Conservation (phyloP, 2,113 vertebrate species). For the Crotalus tigris region DNA sequence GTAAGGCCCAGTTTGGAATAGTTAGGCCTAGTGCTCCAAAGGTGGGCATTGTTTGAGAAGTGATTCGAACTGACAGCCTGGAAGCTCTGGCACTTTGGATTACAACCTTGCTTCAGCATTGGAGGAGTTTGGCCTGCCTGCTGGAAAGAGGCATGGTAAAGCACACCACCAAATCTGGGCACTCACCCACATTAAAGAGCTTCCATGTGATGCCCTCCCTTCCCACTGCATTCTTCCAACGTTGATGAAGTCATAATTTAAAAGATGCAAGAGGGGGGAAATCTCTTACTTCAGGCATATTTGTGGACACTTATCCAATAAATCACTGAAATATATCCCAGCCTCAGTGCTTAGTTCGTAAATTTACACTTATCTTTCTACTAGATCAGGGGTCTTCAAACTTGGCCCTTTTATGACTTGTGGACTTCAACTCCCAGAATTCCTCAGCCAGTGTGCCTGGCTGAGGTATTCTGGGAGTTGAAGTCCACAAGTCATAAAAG, state of each 20-base stretch:
- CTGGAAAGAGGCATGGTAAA: not conserved
- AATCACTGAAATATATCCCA: not conserved
- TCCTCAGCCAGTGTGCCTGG: too few species aligned
- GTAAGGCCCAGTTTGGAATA: not conserved
- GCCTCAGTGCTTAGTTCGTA: not conserved
- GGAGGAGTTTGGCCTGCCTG: not conserved
- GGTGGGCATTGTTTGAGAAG: not conserved
- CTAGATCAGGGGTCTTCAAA: too few species aligned
- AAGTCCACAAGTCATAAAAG: too few species aligned
- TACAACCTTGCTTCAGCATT: not conserved
- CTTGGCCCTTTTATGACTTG: too few species aligned
- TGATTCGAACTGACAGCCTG: constrained; percentile 3
- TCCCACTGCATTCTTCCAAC: not conserved
- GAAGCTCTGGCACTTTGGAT: constrained; percentile 1
- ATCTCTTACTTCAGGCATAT: not conserved
- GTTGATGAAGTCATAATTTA: not conserved
- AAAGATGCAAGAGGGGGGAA: not conserved
- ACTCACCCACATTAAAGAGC: not conserved
- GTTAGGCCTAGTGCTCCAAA: not conserved
- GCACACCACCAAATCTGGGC: not conserved
- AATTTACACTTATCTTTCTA: too few species aligned
- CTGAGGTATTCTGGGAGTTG: too few species aligned
- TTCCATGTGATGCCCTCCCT: not conserved
- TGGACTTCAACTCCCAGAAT: too few species aligned
- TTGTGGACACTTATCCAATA: not conserved